Conservation (phyloP, 2,113 vertebrate species). For the Pteronura brasiliensis region DNA sequence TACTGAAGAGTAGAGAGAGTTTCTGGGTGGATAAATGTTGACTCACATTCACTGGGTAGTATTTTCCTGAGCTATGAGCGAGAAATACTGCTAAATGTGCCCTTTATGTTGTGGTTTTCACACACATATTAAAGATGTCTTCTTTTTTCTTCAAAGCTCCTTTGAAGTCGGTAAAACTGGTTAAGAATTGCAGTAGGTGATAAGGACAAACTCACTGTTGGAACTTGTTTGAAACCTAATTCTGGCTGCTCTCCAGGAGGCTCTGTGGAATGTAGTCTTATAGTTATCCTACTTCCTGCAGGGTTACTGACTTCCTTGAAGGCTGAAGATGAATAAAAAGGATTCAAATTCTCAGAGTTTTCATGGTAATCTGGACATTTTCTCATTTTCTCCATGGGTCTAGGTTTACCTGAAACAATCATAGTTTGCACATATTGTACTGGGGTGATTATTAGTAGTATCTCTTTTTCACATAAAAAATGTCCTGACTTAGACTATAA, state of each 20-base stretch:
- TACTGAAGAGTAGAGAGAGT: not conserved
- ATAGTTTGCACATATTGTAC: not conserved
- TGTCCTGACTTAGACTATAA: not conserved
- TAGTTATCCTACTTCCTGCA: not conserved
- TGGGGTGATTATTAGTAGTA: not conserved
- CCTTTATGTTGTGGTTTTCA: not conserved
- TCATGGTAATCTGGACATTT: not conserved
- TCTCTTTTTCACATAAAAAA: not conserved
- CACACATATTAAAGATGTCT: not conserved
- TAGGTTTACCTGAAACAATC: not conserved
- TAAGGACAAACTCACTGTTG: not conserved
- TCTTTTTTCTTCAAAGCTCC: slow-evolving; percentile 45
- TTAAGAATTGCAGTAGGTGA: slow-evolving; percentile 21
- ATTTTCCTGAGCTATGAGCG: slow-evolving; percentile 34
- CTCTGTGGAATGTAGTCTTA: not conserved
- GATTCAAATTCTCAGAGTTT: not conserved
- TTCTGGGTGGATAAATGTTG: not conserved
- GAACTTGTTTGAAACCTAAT: not conserved
- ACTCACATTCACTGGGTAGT: not conserved
- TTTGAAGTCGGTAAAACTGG: slow-evolving; percentile 54
- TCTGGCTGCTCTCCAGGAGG: not conserved
- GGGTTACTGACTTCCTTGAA: not conserved
- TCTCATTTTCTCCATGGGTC: not conserved
- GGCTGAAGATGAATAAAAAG: not conserved
- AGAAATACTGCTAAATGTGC: not conserved